Base-by-base conservation (phyloP, 2,113 vertebrate species). In the Sander lucioperca region DNA sequence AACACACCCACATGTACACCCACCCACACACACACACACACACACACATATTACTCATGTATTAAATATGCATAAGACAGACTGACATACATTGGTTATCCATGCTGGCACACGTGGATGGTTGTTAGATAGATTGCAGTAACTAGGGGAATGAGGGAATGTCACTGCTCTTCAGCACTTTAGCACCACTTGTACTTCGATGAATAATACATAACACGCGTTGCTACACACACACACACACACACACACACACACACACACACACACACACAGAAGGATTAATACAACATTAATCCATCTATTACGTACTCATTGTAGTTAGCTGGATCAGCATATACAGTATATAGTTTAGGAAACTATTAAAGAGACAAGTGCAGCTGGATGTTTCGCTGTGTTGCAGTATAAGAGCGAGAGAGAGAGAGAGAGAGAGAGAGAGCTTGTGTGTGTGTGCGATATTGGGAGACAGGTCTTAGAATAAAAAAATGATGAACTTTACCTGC, bases 131-230 rank as follows among this genome's bases (percentile, higher is more conserved):
- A 79, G 69, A 87, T 86, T 65, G 66, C 61, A 80, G 74, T 67
- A 56, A 71, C 70, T 33, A 19, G 57, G 21, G 51, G 36, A 71
- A 53, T 62, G 69, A 75, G 57, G 21, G 63, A 61, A 86, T 45
- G 74, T 77, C 70, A 47, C 71, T 61, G 30, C 75, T 85, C 70
- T 48, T 82, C 62, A 87, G 66, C 83, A 64, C 77, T 66, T 82
- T 72, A 80, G 54, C 71, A 87, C 85, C n/a, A 85, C 67, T 54
- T 75, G 50, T 71, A 51, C 36, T 30, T 61, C 3, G 6, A 70
- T 89, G 70, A 89, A 89, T 84, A 88, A 91, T 62, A 84, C 81
- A 90, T 85, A 18, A 53, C 53, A 71, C 36, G 43, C 6, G 4
- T 71, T 61, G 15, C 70, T 18, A 15, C 15, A 27, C 39, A 63